Evolutionary conservation across 2,113 vertebrate genomes (phyloP).

Genomic region (Malurus melanocephalus): DNA sequence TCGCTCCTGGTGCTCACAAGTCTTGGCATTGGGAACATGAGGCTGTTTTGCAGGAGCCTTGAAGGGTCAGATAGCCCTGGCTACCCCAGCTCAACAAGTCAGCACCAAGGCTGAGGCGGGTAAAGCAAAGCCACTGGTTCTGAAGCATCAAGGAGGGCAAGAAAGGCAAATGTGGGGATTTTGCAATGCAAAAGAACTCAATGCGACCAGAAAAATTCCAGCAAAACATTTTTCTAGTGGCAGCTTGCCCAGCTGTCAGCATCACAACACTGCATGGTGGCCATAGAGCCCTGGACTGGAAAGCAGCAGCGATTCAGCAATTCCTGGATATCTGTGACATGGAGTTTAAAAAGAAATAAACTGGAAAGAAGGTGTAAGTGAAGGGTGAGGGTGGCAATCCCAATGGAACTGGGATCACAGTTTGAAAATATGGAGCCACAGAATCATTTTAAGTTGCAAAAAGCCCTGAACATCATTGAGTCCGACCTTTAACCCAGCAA

Average conservation of each 20-base stretch:
- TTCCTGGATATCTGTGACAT: not conserved
- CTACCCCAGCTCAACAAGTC: fast-evolving
- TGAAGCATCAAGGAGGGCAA: not conserved
- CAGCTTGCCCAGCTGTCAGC: not conserved
- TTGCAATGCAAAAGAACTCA: not conserved
- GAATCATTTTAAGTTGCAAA: not conserved
- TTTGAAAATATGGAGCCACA: not conserved
- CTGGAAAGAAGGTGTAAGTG: not conserved
- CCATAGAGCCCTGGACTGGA: fast-evolving
- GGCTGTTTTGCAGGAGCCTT: not conserved
- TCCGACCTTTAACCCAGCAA: not conserved
- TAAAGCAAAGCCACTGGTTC: not conserved
- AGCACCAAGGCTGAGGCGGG: not conserved
- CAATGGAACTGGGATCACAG: not conserved
- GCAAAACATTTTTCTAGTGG: not conserved
- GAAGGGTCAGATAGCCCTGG: not conserved
- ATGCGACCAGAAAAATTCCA: not conserved
- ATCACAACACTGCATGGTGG: fast-evolving
- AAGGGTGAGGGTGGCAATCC: not conserved
- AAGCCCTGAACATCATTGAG: not conserved
- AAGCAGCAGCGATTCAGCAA: fast-evolving
- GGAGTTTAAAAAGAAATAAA: not conserved
- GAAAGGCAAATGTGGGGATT: not conserved
- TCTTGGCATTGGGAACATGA: fast-evolving
- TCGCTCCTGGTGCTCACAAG: not conserved